Base-by-base conservation (phyloP, 2,113 vertebrate genomes). In the Girardinichthys multiradiatus region DNA sequence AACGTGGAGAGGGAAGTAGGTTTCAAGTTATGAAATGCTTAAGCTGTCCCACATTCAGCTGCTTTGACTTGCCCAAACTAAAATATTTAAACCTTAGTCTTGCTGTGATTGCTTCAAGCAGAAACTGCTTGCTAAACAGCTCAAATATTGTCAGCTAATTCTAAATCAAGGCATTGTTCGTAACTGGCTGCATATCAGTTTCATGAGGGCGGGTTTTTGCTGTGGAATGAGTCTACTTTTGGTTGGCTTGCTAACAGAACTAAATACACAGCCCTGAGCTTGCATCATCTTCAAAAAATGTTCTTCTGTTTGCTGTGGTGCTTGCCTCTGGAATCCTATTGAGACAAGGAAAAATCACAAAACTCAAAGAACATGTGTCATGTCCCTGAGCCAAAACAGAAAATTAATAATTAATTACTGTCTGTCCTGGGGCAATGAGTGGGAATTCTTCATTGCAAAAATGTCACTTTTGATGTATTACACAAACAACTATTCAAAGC, bases 331-430 rank as follows among this genome's bases (percentile, higher is more conserved):
- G 69, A 84, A 71, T 76, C 57, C 31, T 58, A 19, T 6, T 57
- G 63, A 80, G 58, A 59, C 58, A 45, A 75, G 57, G 68, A 68
- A 67, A 57, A 86, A 10, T 24, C 35, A 27, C 65, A 76, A 76
- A 61, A 80, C 51, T 86, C 70, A 83, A 59, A 72, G 58, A 75
- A 30, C 66, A 39, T 54, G 74, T 42, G 48, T 62, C 66, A 39
- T 54, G 74, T 42, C 48, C 58, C 27, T 61, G 48, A 33, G 68
- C 69, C 67, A 83, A 79, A 81, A 83, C 68, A 71, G 58, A 76
- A 66, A 45, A 77, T 84, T 66, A 78, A 27, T 86, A 71, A 87
- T 84, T 87, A 77, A 77, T 74, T 75, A 64, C 51, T 64, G 59
- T 79, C 39, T 81, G 28, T 64, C 77, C 84, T 26, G 39, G 5